Base-by-base conservation (phyloP, 2,888 invertebrate genomes). In the Catocala sponsa region DNA sequence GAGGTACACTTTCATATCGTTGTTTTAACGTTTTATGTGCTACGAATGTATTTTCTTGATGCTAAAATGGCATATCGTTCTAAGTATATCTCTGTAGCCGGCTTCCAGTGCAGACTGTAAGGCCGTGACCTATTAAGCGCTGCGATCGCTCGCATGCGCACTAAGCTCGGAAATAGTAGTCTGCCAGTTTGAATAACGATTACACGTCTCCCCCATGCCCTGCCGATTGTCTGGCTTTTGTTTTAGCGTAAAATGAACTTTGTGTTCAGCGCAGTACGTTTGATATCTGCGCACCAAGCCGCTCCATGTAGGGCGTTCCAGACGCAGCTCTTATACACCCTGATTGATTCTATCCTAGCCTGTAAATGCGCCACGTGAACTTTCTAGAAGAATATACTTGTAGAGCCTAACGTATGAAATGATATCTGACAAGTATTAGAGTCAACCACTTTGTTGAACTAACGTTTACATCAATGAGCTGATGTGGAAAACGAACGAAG, bases 131-230 rank as follows among this genome's bases (percentile, higher is more conserved):
- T 86, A 91, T 87, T 87, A 89, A 86, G 83, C 80, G 78, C 77
- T 80, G 83, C 82, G 85, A 76, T 85, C 83, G 78, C 86, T 72
- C 91, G 92, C 94, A 90, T 91, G 92, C 92, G 92, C 90, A 79
- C 70, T 80, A 72, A 82, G 84, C 83, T 85, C 85, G 81, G 82
- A 85, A 86, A 87, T 84, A 83, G 78, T 76, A 83, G 88, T 88
- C 90, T 85, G 84, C 85, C 88, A 84, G 88, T 87, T 87, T 88
- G 87, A 89, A 88, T 91, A 93, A 92, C 92, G 92, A 92, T 92
- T 91, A 89, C 88, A 80, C 85, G 84, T 85, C 78, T 79, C 87
- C 89, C 89, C 86, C 84, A 80, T 74, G 79, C 86, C 83, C 81
- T 76, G 82, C 75, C 82, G 81, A 76, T 72, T 83, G 92, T 92